A percentile compares a stretch with the other conserved stretches of the same genome.
phyloP scores from a whole-genome alignment of 2,113 vertebrate genomes.

The Phylloscopus trochilus region DNA sequence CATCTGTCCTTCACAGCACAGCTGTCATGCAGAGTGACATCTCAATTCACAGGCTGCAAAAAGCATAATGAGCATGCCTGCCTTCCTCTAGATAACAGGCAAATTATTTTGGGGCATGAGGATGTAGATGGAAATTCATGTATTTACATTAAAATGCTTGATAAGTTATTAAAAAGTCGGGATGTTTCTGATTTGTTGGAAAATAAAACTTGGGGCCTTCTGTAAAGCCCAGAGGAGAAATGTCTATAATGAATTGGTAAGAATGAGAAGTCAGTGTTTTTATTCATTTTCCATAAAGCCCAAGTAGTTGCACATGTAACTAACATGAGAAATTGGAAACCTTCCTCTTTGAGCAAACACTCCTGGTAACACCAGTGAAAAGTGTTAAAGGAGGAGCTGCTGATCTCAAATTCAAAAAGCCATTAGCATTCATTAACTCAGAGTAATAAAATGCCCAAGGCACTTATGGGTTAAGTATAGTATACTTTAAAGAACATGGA shows the following conservation, averaged over 20 bases:
- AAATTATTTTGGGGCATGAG: not conserved
- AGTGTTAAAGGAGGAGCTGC: not conserved
- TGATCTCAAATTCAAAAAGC: not conserved
- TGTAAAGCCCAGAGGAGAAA: not conserved
- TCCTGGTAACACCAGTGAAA: not conserved
- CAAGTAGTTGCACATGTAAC: not conserved
- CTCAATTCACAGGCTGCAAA: not conserved
- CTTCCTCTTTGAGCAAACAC: not conserved
- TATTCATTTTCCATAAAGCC: not conserved
- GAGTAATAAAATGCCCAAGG: not conserved
- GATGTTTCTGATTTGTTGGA: not conserved
- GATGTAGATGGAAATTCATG: not conserved
- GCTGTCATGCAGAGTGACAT: not conserved
- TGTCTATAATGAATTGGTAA: not conserved
- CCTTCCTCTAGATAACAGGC: not conserved
- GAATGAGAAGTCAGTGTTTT: not conserved
- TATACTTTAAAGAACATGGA: not conserved
- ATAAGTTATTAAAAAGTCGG: not conserved
- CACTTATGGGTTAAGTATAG: not conserved
- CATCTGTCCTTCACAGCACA: slow-evolving; percentile 11
- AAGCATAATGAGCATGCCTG: not conserved
- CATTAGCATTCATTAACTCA: slow-evolving; percentile 9
- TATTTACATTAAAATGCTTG: not conserved
- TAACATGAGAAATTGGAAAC: not conserved
- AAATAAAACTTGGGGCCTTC: not conserved